Conservation (phyloP, 2,113 vertebrate species). For the Tretioscincus oriximinensis region DNA sequence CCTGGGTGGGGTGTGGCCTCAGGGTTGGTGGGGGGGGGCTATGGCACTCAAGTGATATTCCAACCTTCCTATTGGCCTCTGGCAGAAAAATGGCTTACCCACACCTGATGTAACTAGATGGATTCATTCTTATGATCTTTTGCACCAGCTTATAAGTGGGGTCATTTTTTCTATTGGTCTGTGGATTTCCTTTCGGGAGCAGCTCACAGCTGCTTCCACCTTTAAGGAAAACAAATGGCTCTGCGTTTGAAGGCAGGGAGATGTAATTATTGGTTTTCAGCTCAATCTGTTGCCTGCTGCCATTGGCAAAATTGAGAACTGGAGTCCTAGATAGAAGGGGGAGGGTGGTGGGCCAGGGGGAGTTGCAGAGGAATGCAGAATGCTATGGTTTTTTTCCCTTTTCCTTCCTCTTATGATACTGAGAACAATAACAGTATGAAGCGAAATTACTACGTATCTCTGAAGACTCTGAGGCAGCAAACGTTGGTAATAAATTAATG, state of each 20-base stretch:
- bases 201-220: slow-evolving; percentile 46
- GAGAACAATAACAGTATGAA: slow-evolving; percentile 40
- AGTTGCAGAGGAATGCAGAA: slow-evolving; percentile 33
- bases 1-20: too few relatives aligned
- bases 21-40: too few relatives aligned
- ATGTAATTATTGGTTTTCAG: slow-evolving; percentile 52
- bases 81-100: too few relatives aligned
- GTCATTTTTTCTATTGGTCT: not conserved
- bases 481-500: slow-evolving; percentile 43
- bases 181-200: slow-evolving; percentile 38
- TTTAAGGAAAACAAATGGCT: slow-evolving; percentile 50
- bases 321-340: slow-evolving; percentile 46
- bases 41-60: too few relatives aligned
- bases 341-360: slow-evolving; percentile 7
- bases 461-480: slow-evolving; percentile 26
- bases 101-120: not conserved
- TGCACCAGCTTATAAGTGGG: slow-evolving; percentile 25
- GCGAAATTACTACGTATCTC: slow-evolving; percentile 46
- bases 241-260: not conserved
- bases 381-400: slow-evolving; percentile 6
- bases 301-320: slow-evolving; percentile 44
- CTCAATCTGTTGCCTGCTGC: slow-evolving; percentile 39
- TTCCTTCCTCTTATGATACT: slow-evolving; percentile 33
- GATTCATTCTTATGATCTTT: slow-evolving; percentile 30
- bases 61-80: too few relatives aligned